Evolutionary conservation across 92 coral and sea anemone species (phyloP).

Genomic region (Phenganax subtilis): DNA sequence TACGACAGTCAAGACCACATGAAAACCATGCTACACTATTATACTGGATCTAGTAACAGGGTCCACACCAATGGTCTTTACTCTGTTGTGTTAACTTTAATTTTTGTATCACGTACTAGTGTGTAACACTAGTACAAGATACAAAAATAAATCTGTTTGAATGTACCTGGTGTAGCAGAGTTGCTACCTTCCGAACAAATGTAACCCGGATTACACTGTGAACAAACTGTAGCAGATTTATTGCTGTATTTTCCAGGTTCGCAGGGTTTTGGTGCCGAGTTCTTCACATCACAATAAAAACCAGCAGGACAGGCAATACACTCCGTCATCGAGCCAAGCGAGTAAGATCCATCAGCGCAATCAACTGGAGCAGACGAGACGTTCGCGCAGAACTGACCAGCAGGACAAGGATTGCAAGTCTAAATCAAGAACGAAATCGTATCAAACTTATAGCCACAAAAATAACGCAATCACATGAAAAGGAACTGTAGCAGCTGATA

Average conservation of each 20-base stretch:
- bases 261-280: conserved; percentile 67
- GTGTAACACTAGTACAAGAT: too few relatives aligned
- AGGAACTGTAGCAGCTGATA: background rate
- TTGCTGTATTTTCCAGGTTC: conserved; percentile 81
- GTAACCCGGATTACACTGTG: conserved; percentile 64
- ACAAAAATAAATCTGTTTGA: too few relatives aligned
- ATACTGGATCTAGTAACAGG: too few relatives aligned
- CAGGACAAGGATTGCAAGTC: conserved; percentile 81
- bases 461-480: background rate
- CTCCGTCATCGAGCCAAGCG: conserved; percentile 66
- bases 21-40: too few relatives aligned
- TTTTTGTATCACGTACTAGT: background rate
- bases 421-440: background rate
- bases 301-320: conserved; percentile 93
- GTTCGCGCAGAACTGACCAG: conserved; percentile 81
- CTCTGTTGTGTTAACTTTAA: background rate
- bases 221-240: conserved; percentile 60
- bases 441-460: background rate
- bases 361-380: conserved; percentile 62
- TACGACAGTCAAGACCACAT: too few relatives aligned
- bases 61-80: too few relatives aligned
- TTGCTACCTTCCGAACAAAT: conserved; percentile 73
- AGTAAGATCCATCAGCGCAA: conserved; percentile 65
- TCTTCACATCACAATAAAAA: conserved; percentile 56
- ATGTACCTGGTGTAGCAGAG: conserved; percentile 58